phyloP scores from a whole-genome alignment of 1,140 invertebrate genomes.

The Formica selysi region DNA sequence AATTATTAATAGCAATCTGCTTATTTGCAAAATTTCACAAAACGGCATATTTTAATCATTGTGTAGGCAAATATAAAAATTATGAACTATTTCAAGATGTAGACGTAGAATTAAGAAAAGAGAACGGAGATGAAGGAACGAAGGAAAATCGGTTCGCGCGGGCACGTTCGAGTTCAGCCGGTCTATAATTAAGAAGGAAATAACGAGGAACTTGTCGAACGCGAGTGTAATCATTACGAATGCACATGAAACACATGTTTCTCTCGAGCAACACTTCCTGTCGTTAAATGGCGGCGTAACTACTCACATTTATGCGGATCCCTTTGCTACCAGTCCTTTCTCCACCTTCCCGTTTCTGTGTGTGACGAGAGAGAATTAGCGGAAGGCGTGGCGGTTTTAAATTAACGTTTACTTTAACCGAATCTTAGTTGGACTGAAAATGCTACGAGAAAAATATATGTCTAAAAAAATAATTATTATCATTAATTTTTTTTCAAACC shows the following conservation, averaged over 20 bases:
- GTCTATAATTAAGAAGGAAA: slow-evolving; percentile 77
- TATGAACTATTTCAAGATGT: neutral
- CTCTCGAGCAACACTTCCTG: slow-evolving; percentile 82
- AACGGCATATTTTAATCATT: neutral
- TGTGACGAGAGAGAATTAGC: slow-evolving; percentile 44
- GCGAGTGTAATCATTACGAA: slow-evolving; percentile 78
- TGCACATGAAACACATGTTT: slow-evolving; percentile 83
- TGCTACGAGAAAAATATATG: neutral
- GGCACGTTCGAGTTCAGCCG: slow-evolving; percentile 39
- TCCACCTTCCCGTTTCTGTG: slow-evolving; percentile 37
- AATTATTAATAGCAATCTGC: neutral
- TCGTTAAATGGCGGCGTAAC: slow-evolving; percentile 84
- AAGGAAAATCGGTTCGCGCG: slow-evolving; percentile 42
- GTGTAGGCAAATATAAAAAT: neutral
- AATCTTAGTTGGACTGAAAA: neutral
- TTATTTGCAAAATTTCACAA: neutral
- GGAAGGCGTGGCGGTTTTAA: slow-evolving; percentile 37
- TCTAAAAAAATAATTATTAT: neutral
- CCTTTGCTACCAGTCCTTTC: slow-evolving; percentile 58
- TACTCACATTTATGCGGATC: slow-evolving; percentile 75
- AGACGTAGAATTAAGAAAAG: neutral
- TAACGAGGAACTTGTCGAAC: slow-evolving; percentile 80
- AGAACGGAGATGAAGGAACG: slow-evolving; percentile 9
- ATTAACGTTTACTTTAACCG: slow-evolving; percentile 31
- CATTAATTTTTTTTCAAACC: neutral